These are phyloP conservation scores for Neotoma lepida DNA, from an alignment of 2,113 vertebrate genomes.

Conservation along the genomic window DNA sequence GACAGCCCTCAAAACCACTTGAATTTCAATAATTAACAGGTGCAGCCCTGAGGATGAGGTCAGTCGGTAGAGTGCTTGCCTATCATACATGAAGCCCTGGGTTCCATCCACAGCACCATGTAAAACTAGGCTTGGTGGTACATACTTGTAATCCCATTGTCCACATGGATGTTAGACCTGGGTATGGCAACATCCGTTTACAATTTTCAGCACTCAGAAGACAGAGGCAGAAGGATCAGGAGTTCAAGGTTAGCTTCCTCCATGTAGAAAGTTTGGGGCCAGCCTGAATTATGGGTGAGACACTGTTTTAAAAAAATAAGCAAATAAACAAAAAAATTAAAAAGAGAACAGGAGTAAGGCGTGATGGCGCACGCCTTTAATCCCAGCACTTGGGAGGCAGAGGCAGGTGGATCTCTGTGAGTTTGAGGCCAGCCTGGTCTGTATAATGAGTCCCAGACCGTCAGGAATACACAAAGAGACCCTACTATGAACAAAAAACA, in stretches of 20 bases:
- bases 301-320: neutral
- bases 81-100: too few species aligned
- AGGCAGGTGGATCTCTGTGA: neutral
- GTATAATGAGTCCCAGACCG: neutral
- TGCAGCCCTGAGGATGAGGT: neutral
- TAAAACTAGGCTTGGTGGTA: too few species aligned
- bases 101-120: too few species aligned
- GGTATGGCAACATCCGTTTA: neutral
- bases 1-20: neutral
- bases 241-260: neutral
- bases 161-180: neutral
- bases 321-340: neutral
- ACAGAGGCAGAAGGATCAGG: neutral
- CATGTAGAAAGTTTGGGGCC: neutral
- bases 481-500: neutral
- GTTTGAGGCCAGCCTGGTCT: neutral
- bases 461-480: neutral
- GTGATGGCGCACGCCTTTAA: neutral
- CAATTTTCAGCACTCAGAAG: neutral
- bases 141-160: neutral
- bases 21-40: neutral
- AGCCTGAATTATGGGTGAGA: neutral
- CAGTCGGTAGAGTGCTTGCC: neutral
- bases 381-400: neutral
- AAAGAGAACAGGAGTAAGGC: neutral